Conservation (phyloP, 2,888 invertebrate genomes). For the Rhodophaea formosa region DNA sequence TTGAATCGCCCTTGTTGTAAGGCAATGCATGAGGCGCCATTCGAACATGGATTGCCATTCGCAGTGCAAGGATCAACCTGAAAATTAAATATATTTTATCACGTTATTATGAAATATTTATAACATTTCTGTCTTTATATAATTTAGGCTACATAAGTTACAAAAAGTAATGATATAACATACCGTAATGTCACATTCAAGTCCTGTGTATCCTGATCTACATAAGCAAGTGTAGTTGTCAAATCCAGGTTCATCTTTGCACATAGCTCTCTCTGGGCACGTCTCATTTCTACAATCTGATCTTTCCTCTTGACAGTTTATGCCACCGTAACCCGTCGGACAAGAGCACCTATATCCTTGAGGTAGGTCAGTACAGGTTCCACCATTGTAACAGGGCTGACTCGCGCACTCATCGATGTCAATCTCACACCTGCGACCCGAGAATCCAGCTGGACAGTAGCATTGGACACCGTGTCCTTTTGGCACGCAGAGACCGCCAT, state of each 20-base stretch:
- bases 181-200: conserved; percentile 94
- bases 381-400: conserved; percentile 96
- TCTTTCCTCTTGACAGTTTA: conserved; percentile 96
- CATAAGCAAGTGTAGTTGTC: conserved; percentile 96
- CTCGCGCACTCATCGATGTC: conserved; percentile 98
- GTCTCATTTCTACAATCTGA: conserved; percentile 94
- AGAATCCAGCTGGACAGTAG: conserved; percentile 96
- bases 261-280: conserved; percentile 97
- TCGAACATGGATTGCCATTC: conserved; percentile 94
- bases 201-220: conserved; percentile 95
- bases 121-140: conserved; percentile 11
- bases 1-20: conserved; percentile 95
- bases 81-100: conserved; percentile 40
- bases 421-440: conserved; percentile 94
- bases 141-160: too few relatives aligned
- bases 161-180: conserved; percentile 36
- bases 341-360: conserved; percentile 96
- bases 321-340: conserved; percentile 92
- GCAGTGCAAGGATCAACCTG: conserved; percentile 94
- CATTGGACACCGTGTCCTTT: conserved; percentile 95
- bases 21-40: conserved; percentile 93
- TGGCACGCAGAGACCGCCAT: conserved; percentile 94
- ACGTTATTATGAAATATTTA: too few relatives aligned
- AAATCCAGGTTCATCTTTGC: conserved; percentile 95
- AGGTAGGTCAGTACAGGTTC: conserved; percentile 93